Evolutionary conservation across 1,140 invertebrate genomes (phyloP).

Genomic region (Oedothorax gibbosus): DNA sequence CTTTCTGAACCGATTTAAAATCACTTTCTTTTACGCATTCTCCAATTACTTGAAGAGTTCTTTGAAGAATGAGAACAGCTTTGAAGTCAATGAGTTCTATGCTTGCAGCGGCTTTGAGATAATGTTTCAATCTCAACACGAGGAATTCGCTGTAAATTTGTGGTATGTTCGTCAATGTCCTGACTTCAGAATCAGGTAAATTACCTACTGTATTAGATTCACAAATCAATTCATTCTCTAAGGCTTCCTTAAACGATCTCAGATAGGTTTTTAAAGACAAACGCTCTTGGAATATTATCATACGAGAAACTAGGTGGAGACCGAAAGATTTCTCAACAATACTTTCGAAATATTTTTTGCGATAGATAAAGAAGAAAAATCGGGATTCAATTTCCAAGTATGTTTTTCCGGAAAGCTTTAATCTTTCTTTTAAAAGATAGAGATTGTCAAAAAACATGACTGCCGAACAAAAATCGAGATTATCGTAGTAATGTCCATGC

Average conservation of each 20-base stretch:
- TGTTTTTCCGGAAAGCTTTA: not conserved
- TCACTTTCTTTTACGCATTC: constrained; percentile 3
- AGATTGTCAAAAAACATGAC: constrained; percentile 36
- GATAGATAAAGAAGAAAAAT: constrained; percentile 21
- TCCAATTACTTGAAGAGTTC: constrained; percentile 17
- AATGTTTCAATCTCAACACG: not conserved
- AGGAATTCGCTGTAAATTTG: constrained; percentile 28
- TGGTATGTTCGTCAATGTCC: constrained; percentile 10
- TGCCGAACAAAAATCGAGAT: constrained; percentile 16
- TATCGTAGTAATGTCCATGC: constrained; percentile 8
- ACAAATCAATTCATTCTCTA: not conserved
- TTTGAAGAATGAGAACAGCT: constrained; percentile 11
- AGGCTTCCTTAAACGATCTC: not conserved
- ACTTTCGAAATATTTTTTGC: not conserved
- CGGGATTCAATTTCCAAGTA: constrained; percentile 23
- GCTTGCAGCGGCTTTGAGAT: constrained; percentile 1
- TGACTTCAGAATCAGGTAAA: not conserved
- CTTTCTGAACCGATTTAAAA: not conserved
- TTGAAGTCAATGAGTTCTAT: not conserved
- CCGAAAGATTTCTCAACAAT: not conserved
- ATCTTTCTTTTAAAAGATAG: constrained; percentile 20
- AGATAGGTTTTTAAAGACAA: not conserved
- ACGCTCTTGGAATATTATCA: constrained; percentile 24
- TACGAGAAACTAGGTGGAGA: not conserved
- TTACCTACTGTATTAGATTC: not conserved